phyloP scores from a whole-genome alignment of 2,113 vertebrate species.

The Montifringilla adamsi region DNA sequence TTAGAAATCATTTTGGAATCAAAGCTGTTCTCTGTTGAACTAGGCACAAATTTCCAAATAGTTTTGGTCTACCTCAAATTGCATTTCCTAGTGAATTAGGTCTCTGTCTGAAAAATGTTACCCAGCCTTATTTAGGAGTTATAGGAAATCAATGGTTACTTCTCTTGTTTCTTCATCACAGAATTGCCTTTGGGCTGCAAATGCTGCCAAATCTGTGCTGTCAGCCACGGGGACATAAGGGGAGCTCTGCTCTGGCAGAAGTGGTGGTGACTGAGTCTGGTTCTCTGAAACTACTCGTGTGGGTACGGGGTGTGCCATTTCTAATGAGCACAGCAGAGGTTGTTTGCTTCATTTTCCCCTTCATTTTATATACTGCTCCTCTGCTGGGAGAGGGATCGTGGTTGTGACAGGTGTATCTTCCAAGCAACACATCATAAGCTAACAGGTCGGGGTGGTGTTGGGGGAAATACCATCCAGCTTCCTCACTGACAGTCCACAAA shows the following conservation, averaged over 20 bases:
- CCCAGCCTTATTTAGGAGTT: background rate
- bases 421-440: background rate
- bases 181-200: background rate
- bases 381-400: background rate
- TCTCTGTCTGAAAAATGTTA: background rate
- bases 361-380: background rate
- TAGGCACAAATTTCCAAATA: background rate
- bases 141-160: background rate
- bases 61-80: conserved; percentile 18
- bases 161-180: background rate
- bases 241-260: background rate
- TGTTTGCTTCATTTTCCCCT: background rate
- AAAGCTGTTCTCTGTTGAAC: background rate
- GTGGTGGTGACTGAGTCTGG: background rate
- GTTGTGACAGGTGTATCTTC: background rate
- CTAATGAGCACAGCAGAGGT: background rate
- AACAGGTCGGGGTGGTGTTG: fast-evolving
- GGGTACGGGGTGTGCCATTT: background rate
- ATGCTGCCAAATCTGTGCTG: background rate
- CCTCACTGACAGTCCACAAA: background rate
- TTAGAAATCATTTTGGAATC: background rate
- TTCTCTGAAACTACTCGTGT: fast-evolving
- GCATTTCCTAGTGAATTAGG: background rate
- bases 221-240: background rate
- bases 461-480: background rate